These are phyloP conservation scores for Hydrolagus affinis DNA, from an alignment of 2,113 vertebrate species.

Conservation along the genomic window DNA sequence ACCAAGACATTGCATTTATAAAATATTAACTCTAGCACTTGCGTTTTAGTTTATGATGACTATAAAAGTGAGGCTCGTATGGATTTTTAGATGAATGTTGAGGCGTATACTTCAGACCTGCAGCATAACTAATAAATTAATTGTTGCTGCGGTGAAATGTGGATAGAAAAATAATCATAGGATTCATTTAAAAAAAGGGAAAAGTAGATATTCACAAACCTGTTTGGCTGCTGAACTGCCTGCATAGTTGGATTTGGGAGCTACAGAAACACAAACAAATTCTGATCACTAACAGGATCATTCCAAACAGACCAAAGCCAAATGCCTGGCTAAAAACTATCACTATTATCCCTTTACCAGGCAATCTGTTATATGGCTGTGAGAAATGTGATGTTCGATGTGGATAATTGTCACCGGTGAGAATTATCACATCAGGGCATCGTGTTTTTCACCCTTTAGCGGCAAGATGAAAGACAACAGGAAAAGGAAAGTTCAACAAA, in stretches of 20 bases:
- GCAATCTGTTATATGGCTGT: not conserved
- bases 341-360: not conserved
- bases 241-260: conserved; percentile 67
- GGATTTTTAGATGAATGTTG: not conserved
- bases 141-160: not conserved
- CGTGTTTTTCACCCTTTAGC: not conserved
- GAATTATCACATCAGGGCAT: not conserved
- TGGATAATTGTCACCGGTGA: not conserved
- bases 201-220: conserved; percentile 56
- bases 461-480: too few species aligned
- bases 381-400: not conserved
- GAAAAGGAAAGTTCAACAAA: too few species aligned
- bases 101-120: not conserved
- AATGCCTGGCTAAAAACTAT: not conserved
- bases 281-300: not conserved
- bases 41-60: conserved; percentile 35
- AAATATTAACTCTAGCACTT: too few species aligned
- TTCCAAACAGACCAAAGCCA: not conserved
- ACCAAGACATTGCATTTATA: too few species aligned
- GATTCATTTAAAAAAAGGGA: not conserved
- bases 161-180: not conserved
- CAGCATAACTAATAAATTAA: not conserved
- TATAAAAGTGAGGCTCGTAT: conserved; percentile 17
- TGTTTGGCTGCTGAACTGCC: conserved; percentile 66
- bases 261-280: conserved; percentile 41